Evolutionary conservation across 2,888 invertebrate genomes (phyloP).

Genomic region (Brachyopa scutellaris): DNA sequence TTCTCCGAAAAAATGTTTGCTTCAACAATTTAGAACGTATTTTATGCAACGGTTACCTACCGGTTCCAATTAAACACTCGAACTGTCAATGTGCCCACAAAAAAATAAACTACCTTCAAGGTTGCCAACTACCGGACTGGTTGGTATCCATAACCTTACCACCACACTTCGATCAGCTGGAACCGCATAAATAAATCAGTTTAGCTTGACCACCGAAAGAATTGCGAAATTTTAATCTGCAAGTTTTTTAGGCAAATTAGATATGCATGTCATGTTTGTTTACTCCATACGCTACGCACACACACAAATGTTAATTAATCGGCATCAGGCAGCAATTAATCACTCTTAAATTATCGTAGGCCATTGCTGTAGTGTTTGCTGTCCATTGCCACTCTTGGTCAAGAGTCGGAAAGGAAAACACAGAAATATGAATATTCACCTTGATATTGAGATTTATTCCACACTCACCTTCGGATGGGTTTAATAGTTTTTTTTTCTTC

Average conservation of each 20-base stretch:
- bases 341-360: conserved; percentile 10
- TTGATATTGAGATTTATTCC: conserved; percentile 32
- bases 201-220: background rate
- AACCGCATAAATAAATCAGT: conserved; percentile 10
- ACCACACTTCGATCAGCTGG: conserved; percentile 14
- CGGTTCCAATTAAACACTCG: conserved; percentile 18
- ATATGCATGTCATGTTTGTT: conserved; percentile 19
- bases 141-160: conserved; percentile 14
- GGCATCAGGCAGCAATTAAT: background rate
- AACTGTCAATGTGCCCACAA: conserved; percentile 12
- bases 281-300: background rate
- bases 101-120: conserved; percentile 39
- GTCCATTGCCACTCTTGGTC: conserved; percentile 33
- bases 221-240: conserved; percentile 33
- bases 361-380: background rate
- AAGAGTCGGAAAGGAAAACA: conserved; percentile 36
- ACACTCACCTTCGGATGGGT: conserved; percentile 30
- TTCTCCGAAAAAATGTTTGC: background rate
- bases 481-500: background rate
- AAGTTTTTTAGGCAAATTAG: conserved; percentile 14
- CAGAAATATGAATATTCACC: conserved; percentile 19
- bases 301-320: conserved; percentile 3
- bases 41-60: conserved; percentile 17
- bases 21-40: background rate
- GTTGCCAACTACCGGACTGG: conserved; percentile 21